Base-by-base conservation (phyloP, 2,797 vertebrate species). In the Miichthys miiuy region DNA sequence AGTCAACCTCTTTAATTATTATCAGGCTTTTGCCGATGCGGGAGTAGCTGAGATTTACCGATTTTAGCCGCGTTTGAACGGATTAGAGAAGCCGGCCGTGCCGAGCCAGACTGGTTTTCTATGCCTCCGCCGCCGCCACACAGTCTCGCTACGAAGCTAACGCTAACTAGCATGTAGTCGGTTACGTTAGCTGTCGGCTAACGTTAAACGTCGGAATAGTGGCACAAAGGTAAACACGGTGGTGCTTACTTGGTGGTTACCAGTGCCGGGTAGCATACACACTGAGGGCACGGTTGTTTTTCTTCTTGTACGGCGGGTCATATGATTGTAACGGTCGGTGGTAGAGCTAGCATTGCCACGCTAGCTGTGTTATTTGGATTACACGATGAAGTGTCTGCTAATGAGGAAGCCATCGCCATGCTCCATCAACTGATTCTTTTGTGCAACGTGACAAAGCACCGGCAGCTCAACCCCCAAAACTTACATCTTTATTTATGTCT, bases 331-430 rank as follows among this genome's bases (percentile, higher is more conserved):
- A 13, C 10, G 18, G 54, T n/a, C 30, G 48, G 41, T 4, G 75
- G 18, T 23, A 2, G 3, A 8, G 73, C 55, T 87, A 87, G 89
- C 89, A 64, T 25, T 12, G 73, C 82, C 68, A 68, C 67, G 89
- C 87, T 92, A 91, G 88, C 92, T 27, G 18, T 63, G 74, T 67
- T 87, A 51, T 87, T 69, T 77, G 75, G 89, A 86, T 89, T 85
- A 83, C 60, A 84, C 75, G 65, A 82, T 54, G 25, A 57, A 87
- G 81, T 75, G 85, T 87, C 83, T 65, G 82, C 80, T 89, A 77
- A 91, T 82, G 88, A 91, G 86, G 89, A 92, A 92, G 90, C 91
- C 89, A 85, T 85, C 58, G 83, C 75, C 88, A 73, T 71, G 89
- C 81, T 88, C 72, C 74, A 78, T 80, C 83, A 74, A 87, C 73